Percentiles rank a stretch among this genome's conserved stretches.
Evolutionary conservation across 2,888 invertebrate genomes (phyloP).

Genomic region (Drosophila leonis): DNA sequence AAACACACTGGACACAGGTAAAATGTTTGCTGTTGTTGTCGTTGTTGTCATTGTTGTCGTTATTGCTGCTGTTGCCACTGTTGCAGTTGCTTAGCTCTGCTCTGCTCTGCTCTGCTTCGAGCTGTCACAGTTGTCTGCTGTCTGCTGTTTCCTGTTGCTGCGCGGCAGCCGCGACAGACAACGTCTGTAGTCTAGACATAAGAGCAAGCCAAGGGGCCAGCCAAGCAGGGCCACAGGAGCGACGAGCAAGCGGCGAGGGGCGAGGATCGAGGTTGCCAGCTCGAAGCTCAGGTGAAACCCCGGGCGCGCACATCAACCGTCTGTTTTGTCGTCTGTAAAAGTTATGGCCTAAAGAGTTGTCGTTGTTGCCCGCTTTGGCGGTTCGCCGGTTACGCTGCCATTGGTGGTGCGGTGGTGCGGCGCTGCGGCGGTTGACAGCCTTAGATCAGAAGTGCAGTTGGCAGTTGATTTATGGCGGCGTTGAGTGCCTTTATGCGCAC

Average conservation of each 20-base stretch:
- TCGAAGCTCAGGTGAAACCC: constrained; percentile 71
- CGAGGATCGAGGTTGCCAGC: constrained; percentile 7
- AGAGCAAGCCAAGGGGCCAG: constrained; percentile 64
- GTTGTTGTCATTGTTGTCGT: constrained; percentile 53
- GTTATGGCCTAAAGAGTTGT: constrained; percentile 70
- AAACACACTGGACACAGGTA: constrained; percentile 64
- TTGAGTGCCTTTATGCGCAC: constrained; percentile 81
- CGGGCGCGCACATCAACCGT: constrained; percentile 60
- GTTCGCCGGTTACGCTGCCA: constrained; percentile 31
- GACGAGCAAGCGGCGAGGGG: too few relatives aligned
- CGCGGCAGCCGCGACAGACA: constrained; percentile 64
- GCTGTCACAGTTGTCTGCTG: constrained; percentile 80
- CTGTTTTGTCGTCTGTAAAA: constrained; percentile 65
- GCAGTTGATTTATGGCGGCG: constrained; percentile 81
- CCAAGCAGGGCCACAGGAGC: not conserved
- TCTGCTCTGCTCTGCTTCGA: constrained; percentile 58
- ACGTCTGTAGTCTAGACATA: constrained; percentile 76
- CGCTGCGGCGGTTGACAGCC: constrained; percentile 62
- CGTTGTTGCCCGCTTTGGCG: constrained; percentile 39
- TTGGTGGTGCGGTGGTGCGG: constrained; percentile 14
- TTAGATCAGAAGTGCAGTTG: constrained; percentile 73
- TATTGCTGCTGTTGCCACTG: constrained; percentile 52
- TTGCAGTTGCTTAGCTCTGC: constrained; percentile 55
- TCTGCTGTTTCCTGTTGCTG: constrained; percentile 76
- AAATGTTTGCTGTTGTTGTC: constrained; percentile 43